Evolutionary conservation across 2,797 vertebrate genomes (phyloP), one percentile per base, ranked within the genome.

Genomic region (Peromyscus attwateri): DNA sequence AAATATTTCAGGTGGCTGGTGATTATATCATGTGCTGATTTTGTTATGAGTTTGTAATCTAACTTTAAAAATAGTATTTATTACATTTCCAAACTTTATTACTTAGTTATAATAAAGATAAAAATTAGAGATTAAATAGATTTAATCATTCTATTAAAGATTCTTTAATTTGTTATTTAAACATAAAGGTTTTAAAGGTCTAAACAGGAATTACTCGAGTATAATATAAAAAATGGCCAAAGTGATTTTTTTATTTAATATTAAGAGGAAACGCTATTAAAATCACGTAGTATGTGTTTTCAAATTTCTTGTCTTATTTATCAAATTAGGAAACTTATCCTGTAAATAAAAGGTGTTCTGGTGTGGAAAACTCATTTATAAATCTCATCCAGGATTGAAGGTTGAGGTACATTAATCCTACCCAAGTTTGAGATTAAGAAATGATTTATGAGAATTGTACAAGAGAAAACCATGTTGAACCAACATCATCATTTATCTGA

Each of bases 381-480:
- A 73, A 92, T 57, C 11, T 3, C 3, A 43, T 60, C 17, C 13
- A 83, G 27, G 70, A 46, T 70, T 76, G 79, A 92, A 91, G 23
- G 8, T 93, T 4, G 76, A 91, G 27, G 83, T 71, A 3, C 31
- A 37, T 34, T 9, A 46, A 25, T 70, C 1, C 27, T 89, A 34
- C 16, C 29, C 37, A 52, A 17, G 17, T 46, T 8, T 84, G 57
- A 64, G 23, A 64, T 83, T 9, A 66, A 12, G 46, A 95, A 96
- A 89, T 55, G 14, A 90, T 91, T 95, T 95, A 87, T 91, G 62
- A 95, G 70, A 21, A 92, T 92, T 68, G 25, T 92, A 1, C 31
- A 89, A 73, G 40, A 81, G 52, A 91, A 95, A 91, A 89, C 80
- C 89, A 87, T 57, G 49, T 55, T 27, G 82, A 95, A 79, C 3